A percentile compares a stretch with the other conserved stretches of the same genome.
phyloP scores from a whole-genome alignment of 2,797 vertebrate genomes.

The Pangasius sanitwongsei region DNA sequence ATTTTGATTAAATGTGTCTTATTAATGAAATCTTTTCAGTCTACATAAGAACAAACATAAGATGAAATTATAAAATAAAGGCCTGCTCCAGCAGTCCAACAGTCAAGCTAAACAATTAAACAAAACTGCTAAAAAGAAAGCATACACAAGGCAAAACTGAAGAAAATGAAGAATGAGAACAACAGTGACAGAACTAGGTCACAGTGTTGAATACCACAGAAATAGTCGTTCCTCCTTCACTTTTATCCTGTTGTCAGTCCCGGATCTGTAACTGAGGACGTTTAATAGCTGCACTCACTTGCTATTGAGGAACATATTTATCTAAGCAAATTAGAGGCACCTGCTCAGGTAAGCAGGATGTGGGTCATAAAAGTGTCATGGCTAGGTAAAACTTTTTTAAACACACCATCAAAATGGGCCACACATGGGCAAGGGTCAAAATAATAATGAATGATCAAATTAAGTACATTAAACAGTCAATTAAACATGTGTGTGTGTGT shows the following conservation, averaged over 20 bases:
- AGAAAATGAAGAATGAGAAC: not conserved
- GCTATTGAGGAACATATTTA: conserved; percentile 23
- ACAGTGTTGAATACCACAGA: not conserved
- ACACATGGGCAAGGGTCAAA: not conserved
- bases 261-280: conserved; percentile 6
- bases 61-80: not conserved
- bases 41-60: not conserved
- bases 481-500: not conserved
- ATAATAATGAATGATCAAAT: not conserved
- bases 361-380: conserved; percentile 32
- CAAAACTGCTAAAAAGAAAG: not conserved
- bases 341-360: conserved; percentile 27
- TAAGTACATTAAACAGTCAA: not conserved
- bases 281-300: conserved; percentile 29
- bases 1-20: not conserved
- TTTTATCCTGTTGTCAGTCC: conserved; percentile 9
- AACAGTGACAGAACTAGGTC: not conserved
- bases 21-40: not conserved
- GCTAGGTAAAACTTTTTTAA: conserved; percentile 10
- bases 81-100: not conserved
- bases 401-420: not conserved
- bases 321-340: conserved; percentile 36
- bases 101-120: not conserved
- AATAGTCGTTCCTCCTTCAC: not conserved
- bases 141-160: not conserved